phyloP scores from a whole-genome alignment of 1,140 invertebrate species.

The Helicoverpa armigera region DNA sequence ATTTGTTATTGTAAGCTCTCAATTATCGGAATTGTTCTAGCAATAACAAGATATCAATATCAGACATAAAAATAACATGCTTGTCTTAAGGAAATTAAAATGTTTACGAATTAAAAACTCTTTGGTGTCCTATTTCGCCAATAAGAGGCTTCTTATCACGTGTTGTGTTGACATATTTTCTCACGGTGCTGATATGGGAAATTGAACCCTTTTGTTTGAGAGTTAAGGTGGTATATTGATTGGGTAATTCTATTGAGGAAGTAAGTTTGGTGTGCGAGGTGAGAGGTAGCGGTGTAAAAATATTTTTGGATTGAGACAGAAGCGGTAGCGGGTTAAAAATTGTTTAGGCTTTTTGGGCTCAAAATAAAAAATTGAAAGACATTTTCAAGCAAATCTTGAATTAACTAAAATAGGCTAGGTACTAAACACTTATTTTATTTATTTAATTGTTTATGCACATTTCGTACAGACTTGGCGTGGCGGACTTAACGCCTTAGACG shows the following conservation, averaged over 20 bases:
- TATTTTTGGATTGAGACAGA: background rate
- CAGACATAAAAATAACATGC: constrained; percentile 43
- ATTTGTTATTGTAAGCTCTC: background rate
- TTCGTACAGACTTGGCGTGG: too few species aligned
- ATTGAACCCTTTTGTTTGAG: constrained; percentile 24
- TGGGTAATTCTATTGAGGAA: constrained; percentile 15
- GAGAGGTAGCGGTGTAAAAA: constrained; percentile 41
- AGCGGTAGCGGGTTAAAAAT: background rate
- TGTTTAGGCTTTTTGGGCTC: background rate
- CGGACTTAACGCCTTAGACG: too few species aligned
- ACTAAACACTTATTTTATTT: too few species aligned
- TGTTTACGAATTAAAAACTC: constrained; percentile 59
- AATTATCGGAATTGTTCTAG: constrained; percentile 27
- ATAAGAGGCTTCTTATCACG: constrained; percentile 61
- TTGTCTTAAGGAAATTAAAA: constrained; percentile 58
- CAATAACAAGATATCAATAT: constrained; percentile 26
- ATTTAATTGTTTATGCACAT: too few species aligned
- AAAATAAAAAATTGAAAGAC: background rate
- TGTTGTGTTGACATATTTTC: constrained; percentile 66
- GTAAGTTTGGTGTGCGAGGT: constrained; percentile 51
- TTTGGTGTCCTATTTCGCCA: constrained; percentile 58
- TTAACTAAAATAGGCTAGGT: too few species aligned
- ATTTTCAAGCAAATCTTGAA: background rate
- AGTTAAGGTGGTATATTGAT: constrained; percentile 44
- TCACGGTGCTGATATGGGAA: constrained; percentile 62